Evolutionary conservation across 2,113 vertebrate genomes (phyloP).

Genomic region (Corythoichthys haematopterus): DNA sequence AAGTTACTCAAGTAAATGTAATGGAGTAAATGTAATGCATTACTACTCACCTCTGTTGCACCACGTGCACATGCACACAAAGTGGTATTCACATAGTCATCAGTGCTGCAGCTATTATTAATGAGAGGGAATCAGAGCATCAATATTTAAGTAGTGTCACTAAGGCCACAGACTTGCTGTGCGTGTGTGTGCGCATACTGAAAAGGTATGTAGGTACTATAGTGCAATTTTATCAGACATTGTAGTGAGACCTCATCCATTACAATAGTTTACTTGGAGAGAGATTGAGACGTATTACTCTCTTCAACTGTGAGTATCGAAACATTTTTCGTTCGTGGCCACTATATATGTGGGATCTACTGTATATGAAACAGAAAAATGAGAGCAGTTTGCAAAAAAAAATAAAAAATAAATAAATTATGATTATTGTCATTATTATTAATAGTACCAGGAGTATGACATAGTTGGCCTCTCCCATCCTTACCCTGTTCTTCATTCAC

Average conservation of each 20-base stretch:
- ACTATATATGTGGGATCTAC: background rate
- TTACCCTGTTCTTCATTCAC: background rate
- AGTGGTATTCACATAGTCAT: slow-evolving; percentile 58
- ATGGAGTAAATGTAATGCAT: too few relatives aligned
- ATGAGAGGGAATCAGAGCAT: slow-evolving; percentile 67
- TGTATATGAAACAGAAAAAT: background rate
- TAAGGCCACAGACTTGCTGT: slow-evolving; percentile 46
- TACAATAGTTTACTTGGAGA: slow-evolving; percentile 54
- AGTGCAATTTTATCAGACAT: slow-evolving; percentile 65
- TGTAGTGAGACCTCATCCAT: slow-evolving; percentile 64
- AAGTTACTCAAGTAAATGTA: too few relatives aligned
- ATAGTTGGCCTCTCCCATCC: background rate
- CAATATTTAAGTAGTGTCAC: slow-evolving; percentile 67
- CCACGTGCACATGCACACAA: slow-evolving; percentile 12
- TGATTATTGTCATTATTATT: background rate
- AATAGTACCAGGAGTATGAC: background rate
- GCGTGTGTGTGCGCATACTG: slow-evolving; percentile 36
- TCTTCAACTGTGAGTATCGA: slow-evolving; percentile 33
- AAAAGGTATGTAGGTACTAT: slow-evolving; percentile 50
- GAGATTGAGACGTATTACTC: slow-evolving; percentile 52
- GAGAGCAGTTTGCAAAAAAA: too few relatives aligned
- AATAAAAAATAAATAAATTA: background rate
- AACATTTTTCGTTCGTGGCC: slow-evolving; percentile 26
- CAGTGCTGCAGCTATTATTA: slow-evolving; percentile 69
- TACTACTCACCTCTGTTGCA: too few relatives aligned